Base-by-base conservation (phyloP, 2,888 invertebrate species). In the Syritta pipiens region DNA sequence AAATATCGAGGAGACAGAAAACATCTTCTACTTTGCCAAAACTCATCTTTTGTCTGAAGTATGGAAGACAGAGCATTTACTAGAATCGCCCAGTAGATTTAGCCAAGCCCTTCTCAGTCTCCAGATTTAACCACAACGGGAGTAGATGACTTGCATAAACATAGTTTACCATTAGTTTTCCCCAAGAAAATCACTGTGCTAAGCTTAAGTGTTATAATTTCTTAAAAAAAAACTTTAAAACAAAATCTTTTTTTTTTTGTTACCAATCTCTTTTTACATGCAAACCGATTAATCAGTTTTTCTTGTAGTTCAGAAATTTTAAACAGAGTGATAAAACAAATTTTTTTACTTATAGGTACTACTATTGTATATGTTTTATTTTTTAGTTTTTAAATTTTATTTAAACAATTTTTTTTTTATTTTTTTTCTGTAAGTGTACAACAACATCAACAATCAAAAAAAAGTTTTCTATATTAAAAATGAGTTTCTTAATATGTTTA, bases 241-340 rank as follows among this genome's bases (percentile, higher is more conserved):
- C n/a, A n/a, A n/a, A n/a, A n/a, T n/a, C n/a, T n/a, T n/a, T n/a
- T n/a, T n/a, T n/a, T n/a, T n/a, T n/a, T n/a, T n/a, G n/a, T n/a
- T n/a, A n/a, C n/a, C n/a, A n/a, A 57, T 7, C 10, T 42, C 30
- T 40, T 65, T 60, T 59, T 53, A 24, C 37, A 32, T 3, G 32
- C 7, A 49, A 49, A 10, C n/a, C 22, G 40, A 37, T 14, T 30
- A 74, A 42, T 44, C 7, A 30, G 24, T n/a, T n/a, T n/a, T n/a
- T n/a, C n/a, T n/a, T n/a, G n/a, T n/a, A n/a, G n/a, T n/a, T n/a
- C 35, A 49, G 4, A 59, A 68, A 67, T 26, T 48, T 53, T 72
- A 55, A 74, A 79, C 79, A 60, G 79, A 79, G 79, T 79, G 79
- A 79, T 79, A 79, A 72, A 60, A n/a, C n/a, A n/a, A n/a, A n/a